These are phyloP conservation scores for Phyto melanocephala DNA, from an alignment of 2,888 invertebrate genomes.

Conservation along the genomic window DNA sequence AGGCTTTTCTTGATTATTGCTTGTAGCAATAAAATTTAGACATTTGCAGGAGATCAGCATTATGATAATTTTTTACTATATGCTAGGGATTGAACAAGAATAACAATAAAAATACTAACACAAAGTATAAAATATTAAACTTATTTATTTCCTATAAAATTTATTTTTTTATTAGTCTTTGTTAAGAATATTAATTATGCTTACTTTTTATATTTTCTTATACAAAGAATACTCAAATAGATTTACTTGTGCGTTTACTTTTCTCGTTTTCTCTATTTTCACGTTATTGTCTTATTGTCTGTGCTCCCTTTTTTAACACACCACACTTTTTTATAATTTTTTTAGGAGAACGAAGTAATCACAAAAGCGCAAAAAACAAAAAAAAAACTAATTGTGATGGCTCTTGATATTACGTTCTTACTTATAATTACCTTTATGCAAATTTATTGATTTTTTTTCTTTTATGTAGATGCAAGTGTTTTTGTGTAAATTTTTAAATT, in stretches of 20 bases:
- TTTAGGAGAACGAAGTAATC: not conserved
- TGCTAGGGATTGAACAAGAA: not conserved
- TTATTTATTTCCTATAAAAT: constrained; percentile 30
- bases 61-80: constrained; percentile 1
- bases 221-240: constrained; percentile 24
- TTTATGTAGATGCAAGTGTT: not conserved
- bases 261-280: constrained; percentile 1
- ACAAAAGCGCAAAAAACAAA: too few species aligned
- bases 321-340: constrained; percentile 42
- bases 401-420: constrained; percentile 59
- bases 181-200: constrained; percentile 56
- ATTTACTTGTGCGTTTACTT: constrained; percentile 43
- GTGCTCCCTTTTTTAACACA: not conserved
- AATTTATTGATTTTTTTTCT: constrained; percentile 39
- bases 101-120: constrained; percentile 7
- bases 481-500: not conserved
- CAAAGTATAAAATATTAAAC: not conserved
- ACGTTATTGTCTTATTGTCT: constrained; percentile 11
- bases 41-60: constrained; percentile 85
- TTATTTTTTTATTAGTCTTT: constrained; percentile 30
- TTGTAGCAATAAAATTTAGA: constrained; percentile 81
- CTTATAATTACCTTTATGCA: constrained; percentile 38
- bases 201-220: constrained; percentile 42
- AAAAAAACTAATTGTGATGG: constrained; percentile 40
- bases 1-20: constrained; percentile 63